Evolutionary conservation across 1,140 invertebrate genomes (phyloP).

Genomic region (Heterodera carotae): DNA sequence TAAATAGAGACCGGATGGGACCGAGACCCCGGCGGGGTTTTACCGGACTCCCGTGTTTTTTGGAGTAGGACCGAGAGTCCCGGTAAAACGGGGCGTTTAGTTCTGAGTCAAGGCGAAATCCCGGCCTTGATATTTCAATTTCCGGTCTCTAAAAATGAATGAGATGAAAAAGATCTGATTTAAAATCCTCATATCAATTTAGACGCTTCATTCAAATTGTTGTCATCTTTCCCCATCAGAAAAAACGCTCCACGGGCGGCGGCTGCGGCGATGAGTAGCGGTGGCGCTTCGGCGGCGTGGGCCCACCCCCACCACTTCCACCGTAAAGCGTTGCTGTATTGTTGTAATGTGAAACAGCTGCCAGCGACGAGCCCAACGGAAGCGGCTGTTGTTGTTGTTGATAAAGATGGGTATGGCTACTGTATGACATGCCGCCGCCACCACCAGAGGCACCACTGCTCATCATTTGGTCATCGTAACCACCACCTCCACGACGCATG

Average conservation of each 20-base stretch:
- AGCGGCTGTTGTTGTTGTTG: neutral
- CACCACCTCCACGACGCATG: no score
- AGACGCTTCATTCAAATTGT: no score
- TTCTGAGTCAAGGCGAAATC: no score
- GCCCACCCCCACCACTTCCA: neutral
- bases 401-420: neutral
- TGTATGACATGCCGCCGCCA: neutral
- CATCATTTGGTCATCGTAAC: neutral
- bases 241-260: slow-evolving; percentile 6
- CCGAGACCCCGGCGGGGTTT: no score
- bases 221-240: neutral
- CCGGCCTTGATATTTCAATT: no score
- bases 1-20: no score
- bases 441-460: neutral
- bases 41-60: no score
- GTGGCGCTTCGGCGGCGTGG: neutral
- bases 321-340: neutral
- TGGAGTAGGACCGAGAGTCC: no score
- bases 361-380: neutral
- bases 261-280: slow-evolving; percentile 4
- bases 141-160: no score
- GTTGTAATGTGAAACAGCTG: neutral
- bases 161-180: no score
- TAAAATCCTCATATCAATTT: no score
- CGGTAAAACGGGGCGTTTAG: no score